A percentile compares a stretch with the other conserved stretches of the same genome.
Evolutionary conservation across 2,797 vertebrate genomes (phyloP).

Genomic region (Cyclura pinguis): DNA sequence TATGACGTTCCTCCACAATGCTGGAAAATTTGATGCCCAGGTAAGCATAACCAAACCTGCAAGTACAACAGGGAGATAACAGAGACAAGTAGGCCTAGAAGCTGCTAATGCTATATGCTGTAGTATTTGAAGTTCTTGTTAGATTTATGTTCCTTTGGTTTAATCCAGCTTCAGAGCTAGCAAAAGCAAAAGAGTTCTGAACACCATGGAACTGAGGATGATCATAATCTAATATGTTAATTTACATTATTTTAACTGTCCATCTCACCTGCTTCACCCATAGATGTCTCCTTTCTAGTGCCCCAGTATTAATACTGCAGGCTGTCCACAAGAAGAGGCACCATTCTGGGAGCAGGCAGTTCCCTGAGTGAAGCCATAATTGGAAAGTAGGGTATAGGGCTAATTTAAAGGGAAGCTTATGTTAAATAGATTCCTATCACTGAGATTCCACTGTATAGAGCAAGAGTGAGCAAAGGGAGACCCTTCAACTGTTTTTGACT

Average conservation of each 20-base stretch:
- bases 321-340: background rate
- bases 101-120: constrained; percentile 10
- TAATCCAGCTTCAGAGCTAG: background rate
- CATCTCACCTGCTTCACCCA: background rate
- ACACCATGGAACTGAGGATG: background rate
- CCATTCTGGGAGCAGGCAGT: background rate
- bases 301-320: too few species aligned
- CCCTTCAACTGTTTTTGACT: background rate
- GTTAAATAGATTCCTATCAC: background rate
- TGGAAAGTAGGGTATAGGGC: too few species aligned
- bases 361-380: background rate
- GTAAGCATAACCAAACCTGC: constrained; percentile 77
- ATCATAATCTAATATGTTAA: background rate
- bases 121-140: background rate
- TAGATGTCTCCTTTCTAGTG: background rate
- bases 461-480: background rate
- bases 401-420: background rate
- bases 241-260: background rate
- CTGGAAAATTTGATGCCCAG: constrained; percentile 99
- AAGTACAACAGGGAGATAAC: background rate
- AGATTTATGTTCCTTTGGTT: background rate
- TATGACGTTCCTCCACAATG: constrained; percentile 98
- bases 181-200: background rate
- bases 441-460: background rate
- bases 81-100: background rate